Base-by-base conservation (phyloP, 2,797 vertebrate genomes). In the Microctenopoma steveboyesi region DNA sequence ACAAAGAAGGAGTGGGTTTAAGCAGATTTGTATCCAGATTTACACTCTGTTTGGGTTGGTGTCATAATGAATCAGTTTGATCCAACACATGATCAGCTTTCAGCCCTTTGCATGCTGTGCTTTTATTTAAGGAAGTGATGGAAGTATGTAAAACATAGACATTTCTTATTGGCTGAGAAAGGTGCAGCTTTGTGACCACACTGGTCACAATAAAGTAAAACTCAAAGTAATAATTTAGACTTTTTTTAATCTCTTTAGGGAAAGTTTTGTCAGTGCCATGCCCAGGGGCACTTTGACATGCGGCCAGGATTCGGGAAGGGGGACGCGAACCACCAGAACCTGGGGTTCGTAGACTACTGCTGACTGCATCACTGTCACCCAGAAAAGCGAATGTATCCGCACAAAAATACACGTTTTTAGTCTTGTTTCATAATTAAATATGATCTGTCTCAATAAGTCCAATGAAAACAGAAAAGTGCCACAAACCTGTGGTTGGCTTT, bases 21-120 rank as follows among this genome's bases (percentile, higher is more conserved):
- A 91, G 89, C 80, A 90, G 91, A 92, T 94, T 92, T 89, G 86
- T 66, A 66, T 68, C 68, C 77, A 86, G 89, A 92, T 85, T 91
- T 90, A 64, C 66, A 75, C 84, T 43, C 55, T 86, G 86, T 92
- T 91, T 91, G 88, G 85, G 85, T 84, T 81, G 11, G 74, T 88
- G 91, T 88, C 89, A 81, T 68, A 60, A 59, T 68, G 76, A 86
- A 91, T 90, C 89, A 81, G 72, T 71, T 60, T 88, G 79, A 90
- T 87, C 70, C 40, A 79, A 85, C 69, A 61, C 73, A 72, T 82
- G 86, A 83, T 85, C 69, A 78, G 54, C 69, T 81, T 78, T 79
- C 39, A 79, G 37, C 52, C 58, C 45, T 18, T 53, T 43, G 40
- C 62, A 12, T 33, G 72, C 42, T 54, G 67, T 45, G 10, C 60